Conservation (phyloP, 2,797 vertebrate species). For the Lithobates pipiens region DNA sequence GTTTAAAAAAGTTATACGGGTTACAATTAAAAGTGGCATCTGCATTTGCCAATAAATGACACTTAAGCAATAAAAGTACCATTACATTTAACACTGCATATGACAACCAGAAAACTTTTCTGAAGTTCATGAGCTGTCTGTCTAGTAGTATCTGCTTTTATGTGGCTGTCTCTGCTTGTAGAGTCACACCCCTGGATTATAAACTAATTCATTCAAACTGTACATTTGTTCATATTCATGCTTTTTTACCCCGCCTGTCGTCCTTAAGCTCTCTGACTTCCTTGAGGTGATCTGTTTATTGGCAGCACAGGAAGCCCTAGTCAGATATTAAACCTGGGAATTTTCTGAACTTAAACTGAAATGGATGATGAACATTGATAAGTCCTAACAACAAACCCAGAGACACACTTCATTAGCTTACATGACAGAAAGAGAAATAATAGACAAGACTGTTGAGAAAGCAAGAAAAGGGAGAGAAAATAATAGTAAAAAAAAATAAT, state of each 20-base stretch:
- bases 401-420: background rate
- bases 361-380: background rate
- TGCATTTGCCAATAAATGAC: background rate
- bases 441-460: too few species aligned
- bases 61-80: too few species aligned
- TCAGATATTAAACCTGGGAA: background rate
- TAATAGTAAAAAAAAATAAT: too few species aligned
- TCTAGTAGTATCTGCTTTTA: slow-evolving; percentile 7
- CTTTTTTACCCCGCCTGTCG: background rate
- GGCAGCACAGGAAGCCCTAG: slow-evolving; percentile 16
- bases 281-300: slow-evolving; percentile 30
- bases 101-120: background rate
- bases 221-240: background rate
- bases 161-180: slow-evolving; percentile 31
- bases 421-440: background rate
- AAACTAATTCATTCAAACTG: slow-evolving; percentile 7
- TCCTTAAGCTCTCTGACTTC: slow-evolving; percentile 8
- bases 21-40: background rate
- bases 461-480: too few species aligned
- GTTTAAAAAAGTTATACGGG: too few species aligned
- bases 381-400: background rate
- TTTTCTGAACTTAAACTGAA: slow-evolving; percentile 10
- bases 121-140: slow-evolving; percentile 2
- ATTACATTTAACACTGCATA: background rate
- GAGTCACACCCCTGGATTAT: slow-evolving; percentile 28